Evolutionary conservation across 2,797 vertebrate genomes (phyloP), one percentile per base, ranked within the genome.

Genomic region (Echiichthys vipera): DNA sequence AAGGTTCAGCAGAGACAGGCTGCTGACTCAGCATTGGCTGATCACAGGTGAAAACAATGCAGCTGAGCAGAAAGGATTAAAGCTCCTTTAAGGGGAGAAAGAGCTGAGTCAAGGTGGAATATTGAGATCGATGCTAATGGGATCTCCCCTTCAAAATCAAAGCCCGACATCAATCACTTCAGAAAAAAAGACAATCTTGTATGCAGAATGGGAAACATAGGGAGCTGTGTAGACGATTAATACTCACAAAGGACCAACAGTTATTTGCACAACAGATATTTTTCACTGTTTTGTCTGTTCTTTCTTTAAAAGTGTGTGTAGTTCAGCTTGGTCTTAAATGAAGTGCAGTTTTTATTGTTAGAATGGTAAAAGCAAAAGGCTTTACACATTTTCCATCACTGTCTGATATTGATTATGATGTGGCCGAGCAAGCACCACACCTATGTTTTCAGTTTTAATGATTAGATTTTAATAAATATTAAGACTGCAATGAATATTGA

Each of bases 141-240:
- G 4, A 45, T 3, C 5, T 1, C 3, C 27, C 29, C 47, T 84
- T 81, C 73, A 86, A 66, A 88, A 78, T 84, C 78, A 88, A 78
- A 79, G 72, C 9, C 18, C 11, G 4, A 18, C 53, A 70, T 49
- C 7, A 49, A 1, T 29, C 27, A 29, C 7, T 2, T 29, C 5
- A 13, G 8, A 30, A 29, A 43, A 29, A 49, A 39, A 54, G 7
- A 17, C 11, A 14, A 3, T 3, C 3, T 11, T 20, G 5, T 6
- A n/a, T 9, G 11, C 29, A 43, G 29, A 40, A 3, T 1, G 3
- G 3, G 22, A 46, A 36, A 17, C 12, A 24, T 24, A 29, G 11
- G 25, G 3, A 30, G 18, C 2, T 39, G 18, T 29, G 24, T 32
- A 30, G 10, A 11, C 5, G 37, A 43, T 15, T 18, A 6, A n/a